A percentile compares a stretch with the other conserved stretches of the same genome.
phyloP scores from a whole-genome alignment of 1,140 invertebrate species.

The Lordiphosa collinella region DNA sequence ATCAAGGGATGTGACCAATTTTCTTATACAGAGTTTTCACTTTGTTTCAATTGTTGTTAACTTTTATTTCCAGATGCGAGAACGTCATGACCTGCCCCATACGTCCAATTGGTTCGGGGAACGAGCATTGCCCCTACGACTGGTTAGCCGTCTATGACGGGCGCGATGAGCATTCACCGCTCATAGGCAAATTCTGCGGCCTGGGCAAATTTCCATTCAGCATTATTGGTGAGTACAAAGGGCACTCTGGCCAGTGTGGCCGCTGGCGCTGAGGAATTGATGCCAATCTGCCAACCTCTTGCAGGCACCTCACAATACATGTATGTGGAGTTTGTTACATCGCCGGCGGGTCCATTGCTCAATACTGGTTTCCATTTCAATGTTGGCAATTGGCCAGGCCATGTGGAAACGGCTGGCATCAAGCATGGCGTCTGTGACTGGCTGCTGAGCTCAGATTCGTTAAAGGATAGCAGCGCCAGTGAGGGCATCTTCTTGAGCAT shows the following conservation, averaged over 20 bases:
- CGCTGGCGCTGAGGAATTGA: background rate
- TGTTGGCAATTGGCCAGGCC: constrained; percentile 94
- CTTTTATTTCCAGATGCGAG: constrained; percentile 84
- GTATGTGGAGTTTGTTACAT: constrained; percentile 94
- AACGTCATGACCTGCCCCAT: constrained; percentile 97
- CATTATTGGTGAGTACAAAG: constrained; percentile 85
- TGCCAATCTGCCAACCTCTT: constrained; percentile 1
- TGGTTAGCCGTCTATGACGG: constrained; percentile 95
- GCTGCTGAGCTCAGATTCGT: constrained; percentile 89
- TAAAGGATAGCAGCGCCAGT: constrained; percentile 86
- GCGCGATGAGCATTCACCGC: constrained; percentile 89
- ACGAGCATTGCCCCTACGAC: constrained; percentile 93
- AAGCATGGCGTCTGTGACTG: constrained; percentile 92
- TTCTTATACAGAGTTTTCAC: background rate
- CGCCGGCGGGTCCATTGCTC: constrained; percentile 90
- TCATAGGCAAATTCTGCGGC: constrained; percentile 95
- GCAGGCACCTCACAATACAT: constrained; percentile 90
- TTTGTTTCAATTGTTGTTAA: constrained; percentile 2
- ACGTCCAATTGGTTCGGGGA: constrained; percentile 91
- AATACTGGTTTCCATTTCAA: constrained; percentile 96
- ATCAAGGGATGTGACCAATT: constrained; percentile 2
- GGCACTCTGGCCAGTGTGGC: background rate
- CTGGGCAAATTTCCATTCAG: constrained; percentile 96
- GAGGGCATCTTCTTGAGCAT: constrained; percentile 94
- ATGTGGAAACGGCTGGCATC: constrained; percentile 91